Evolutionary conservation across 2,888 invertebrate genomes (phyloP).

Genomic region (Acanthosepion pharaonis): DNA sequence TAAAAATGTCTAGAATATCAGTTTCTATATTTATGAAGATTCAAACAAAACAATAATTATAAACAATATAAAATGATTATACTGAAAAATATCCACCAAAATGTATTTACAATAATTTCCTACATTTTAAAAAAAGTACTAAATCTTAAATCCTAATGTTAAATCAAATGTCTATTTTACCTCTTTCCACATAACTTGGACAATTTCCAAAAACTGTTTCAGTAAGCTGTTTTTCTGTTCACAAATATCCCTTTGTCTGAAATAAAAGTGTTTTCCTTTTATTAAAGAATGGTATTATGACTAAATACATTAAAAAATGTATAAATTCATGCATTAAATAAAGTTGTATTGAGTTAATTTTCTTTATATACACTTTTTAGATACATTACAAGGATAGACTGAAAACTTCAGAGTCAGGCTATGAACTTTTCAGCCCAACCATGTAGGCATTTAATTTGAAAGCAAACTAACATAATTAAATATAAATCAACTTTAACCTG

Average conservation of each 20-base stretch:
- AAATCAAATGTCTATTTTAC: conserved; percentile 55
- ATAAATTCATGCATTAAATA: no score
- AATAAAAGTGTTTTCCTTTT: conserved; percentile 16
- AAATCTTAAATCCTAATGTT: neutral
- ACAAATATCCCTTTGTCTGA: conserved; percentile 68
- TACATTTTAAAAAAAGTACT: neutral
- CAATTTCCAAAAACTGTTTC: conserved; percentile 69
- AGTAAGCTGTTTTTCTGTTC: conserved; percentile 69
- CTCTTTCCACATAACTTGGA: conserved; percentile 70
- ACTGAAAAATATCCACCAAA: neutral
- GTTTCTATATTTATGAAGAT: no score
- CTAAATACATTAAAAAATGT: no score
- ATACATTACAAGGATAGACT: no score
- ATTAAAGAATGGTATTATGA: neutral
- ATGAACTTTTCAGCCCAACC: no score
- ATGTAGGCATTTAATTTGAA: no score
- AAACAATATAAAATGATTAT: neutral
- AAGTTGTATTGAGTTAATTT: no score
- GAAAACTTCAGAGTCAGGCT: no score
- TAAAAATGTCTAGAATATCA: neutral
- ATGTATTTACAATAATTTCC: neutral
- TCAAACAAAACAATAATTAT: neutral
- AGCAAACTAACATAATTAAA: no score
- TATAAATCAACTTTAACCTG: no score
- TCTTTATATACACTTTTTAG: no score